Conservation (phyloP, 2,888 invertebrate genomes). For the Phaonia tiefii region DNA sequence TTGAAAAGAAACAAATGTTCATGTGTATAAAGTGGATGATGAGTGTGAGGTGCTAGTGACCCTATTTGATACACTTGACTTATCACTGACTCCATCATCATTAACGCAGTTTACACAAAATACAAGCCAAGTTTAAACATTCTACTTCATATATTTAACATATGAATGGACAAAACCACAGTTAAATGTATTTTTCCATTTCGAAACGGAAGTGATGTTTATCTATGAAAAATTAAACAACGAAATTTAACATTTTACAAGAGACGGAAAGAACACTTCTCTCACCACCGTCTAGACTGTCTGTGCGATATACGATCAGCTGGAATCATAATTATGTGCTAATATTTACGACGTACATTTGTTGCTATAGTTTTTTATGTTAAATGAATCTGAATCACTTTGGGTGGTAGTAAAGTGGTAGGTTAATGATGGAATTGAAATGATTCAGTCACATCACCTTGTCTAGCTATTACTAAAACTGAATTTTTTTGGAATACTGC, state of each 20-base stretch:
- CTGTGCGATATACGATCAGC: too few relatives aligned
- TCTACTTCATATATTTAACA: conserved; percentile 59
- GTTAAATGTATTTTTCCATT: conserved; percentile 16
- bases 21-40: not conserved
- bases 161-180: conserved; percentile 51
- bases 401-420: too few relatives aligned
- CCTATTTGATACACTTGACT: conserved; percentile 78
- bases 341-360: too few relatives aligned
- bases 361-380: too few relatives aligned
- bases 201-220: conserved; percentile 67
- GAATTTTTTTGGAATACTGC: too few relatives aligned
- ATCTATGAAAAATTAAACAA: conserved; percentile 46
- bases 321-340: too few relatives aligned
- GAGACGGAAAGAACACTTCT: not conserved
- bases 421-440: too few relatives aligned
- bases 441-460: too few relatives aligned
- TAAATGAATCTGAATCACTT: too few relatives aligned
- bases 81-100: conserved; percentile 69
- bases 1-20: not conserved
- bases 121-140: conserved; percentile 27
- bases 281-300: too few relatives aligned
- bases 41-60: conserved; percentile 73
- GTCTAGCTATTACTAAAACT: too few relatives aligned
- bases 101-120: conserved; percentile 62
- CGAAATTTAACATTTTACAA: conserved; percentile 7